phyloP scores from a whole-genome alignment of 2,888 invertebrate genomes.

The Tolmerus cingulatus region DNA sequence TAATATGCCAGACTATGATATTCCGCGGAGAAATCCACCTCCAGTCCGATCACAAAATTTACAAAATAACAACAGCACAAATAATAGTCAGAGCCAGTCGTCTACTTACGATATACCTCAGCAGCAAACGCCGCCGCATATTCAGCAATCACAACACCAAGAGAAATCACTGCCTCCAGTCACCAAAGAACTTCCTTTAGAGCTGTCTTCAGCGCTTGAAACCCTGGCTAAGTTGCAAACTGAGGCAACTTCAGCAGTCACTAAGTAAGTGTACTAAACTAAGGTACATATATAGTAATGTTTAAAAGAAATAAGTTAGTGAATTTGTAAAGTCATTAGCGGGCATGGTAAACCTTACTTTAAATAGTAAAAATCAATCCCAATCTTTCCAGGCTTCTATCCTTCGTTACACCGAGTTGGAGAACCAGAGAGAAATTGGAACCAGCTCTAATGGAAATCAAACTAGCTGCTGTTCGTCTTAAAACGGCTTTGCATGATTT shows the following conservation, averaged over 20 bases:
- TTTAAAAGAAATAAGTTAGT: background rate
- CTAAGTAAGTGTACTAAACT: slow-evolving; percentile 62
- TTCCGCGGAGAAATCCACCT: slow-evolving; percentile 67
- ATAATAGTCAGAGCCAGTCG: slow-evolving; percentile 52
- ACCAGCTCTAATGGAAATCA: slow-evolving; percentile 81
- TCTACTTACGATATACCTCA: slow-evolving; percentile 72
- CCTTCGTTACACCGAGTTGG: slow-evolving; percentile 84
- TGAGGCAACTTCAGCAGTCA: slow-evolving; percentile 84
- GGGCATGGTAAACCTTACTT: too few species aligned
- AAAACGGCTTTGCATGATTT: slow-evolving; percentile 85
- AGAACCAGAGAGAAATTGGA: slow-evolving; percentile 81
- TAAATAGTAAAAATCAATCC: background rate
- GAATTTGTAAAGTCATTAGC: background rate
- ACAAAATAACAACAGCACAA: slow-evolving; percentile 51
- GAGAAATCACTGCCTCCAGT: slow-evolving; percentile 54
- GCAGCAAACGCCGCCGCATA: slow-evolving; percentile 51
- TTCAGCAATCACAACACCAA: slow-evolving; percentile 48
- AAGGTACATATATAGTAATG: background rate
- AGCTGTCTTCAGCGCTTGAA: slow-evolving; percentile 78
- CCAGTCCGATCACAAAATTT: slow-evolving; percentile 53
- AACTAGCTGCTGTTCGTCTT: slow-evolving; percentile 79
- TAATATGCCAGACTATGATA: slow-evolving; percentile 75
- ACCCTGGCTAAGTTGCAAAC: slow-evolving; percentile 76
- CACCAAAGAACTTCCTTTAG: slow-evolving; percentile 73
- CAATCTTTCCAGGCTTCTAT: slow-evolving; percentile 65